These are phyloP conservation scores for Enteromius trimaculatus DNA, from an alignment of 2,797 vertebrate genomes.

Conservation along the genomic window DNA sequence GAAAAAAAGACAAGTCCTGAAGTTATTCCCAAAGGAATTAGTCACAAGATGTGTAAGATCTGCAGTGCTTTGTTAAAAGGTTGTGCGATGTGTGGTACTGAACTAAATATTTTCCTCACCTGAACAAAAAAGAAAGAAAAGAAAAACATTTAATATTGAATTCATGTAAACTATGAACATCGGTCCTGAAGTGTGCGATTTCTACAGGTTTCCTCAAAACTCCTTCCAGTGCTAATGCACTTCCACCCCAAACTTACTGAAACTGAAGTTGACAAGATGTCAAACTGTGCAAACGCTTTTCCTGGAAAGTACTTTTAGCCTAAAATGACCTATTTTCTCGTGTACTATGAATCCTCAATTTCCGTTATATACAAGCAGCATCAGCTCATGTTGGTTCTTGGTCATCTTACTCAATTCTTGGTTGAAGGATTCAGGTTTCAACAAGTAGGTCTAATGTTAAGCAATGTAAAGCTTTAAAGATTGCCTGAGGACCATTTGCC, in stretches of 20 bases:
- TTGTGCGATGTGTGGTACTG: background rate
- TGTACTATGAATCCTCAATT: background rate
- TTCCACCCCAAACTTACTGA: background rate
- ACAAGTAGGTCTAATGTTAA: background rate
- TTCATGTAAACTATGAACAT: background rate
- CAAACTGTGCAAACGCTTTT: background rate
- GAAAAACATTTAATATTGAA: background rate
- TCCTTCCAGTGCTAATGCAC: background rate
- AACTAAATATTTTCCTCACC: background rate
- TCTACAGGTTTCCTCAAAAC: background rate
- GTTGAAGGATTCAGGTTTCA: background rate
- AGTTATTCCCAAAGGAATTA: conserved; percentile 20
- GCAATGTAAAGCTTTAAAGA: background rate
- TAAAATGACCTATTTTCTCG: background rate
- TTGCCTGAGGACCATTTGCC: background rate
- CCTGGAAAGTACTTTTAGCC: background rate
- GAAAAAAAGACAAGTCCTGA: conserved; percentile 31
- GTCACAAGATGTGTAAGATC: conserved; percentile 32
- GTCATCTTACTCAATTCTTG: background rate
- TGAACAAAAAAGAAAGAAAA: background rate
- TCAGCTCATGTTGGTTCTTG: background rate
- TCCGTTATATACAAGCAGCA: background rate
- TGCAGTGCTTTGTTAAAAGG: background rate
- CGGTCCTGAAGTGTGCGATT: background rate
- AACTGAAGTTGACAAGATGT: background rate